Percentiles rank a stretch among this genome's conserved stretches.
Conservation (phyloP, 2,113 vertebrate genomes). For the Heterotilapia buettikoferi region DNA sequence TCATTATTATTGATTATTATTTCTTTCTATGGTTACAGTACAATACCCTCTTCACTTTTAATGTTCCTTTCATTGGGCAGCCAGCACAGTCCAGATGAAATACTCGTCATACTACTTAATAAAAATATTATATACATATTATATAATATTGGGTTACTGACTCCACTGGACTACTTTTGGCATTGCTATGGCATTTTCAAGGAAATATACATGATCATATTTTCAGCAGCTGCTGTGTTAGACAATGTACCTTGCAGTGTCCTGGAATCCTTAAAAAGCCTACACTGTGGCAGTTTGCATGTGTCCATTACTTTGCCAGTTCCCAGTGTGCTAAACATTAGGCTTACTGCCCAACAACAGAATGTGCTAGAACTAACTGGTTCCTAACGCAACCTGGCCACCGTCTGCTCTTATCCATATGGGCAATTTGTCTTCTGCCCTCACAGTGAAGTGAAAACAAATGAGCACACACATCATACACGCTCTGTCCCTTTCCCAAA, state of each 20-base stretch:
- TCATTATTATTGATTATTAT: not conserved
- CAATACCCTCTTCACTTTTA: not conserved
- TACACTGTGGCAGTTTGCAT: constrained; percentile 7
- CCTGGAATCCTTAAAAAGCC: constrained; percentile 19
- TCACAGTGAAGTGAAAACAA: constrained; percentile 10
- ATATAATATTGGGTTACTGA: not conserved
- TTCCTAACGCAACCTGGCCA: constrained; percentile 48
- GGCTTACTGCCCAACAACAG: constrained; percentile 50
- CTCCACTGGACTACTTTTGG: not conserved
- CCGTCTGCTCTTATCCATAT: constrained; percentile 54
- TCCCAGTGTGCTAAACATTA: constrained; percentile 50
- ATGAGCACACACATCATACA: not conserved
- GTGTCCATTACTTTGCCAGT: constrained; percentile 42
- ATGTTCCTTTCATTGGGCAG: not conserved
- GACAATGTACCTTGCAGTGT: constrained; percentile 19
- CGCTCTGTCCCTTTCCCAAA: not conserved
- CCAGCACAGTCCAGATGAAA: not conserved
- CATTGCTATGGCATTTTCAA: not conserved
- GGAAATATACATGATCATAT: not conserved
- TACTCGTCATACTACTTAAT: not conserved
- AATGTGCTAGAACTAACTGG: constrained; percentile 52
- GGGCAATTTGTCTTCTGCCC: constrained; percentile 34
- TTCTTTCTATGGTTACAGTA: not conserved
- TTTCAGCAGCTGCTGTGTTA: not conserved
- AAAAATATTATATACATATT: not conserved